Evolutionary conservation across 2,797 vertebrate species (phyloP), one percentile per base, ranked within the genome.

Genomic region (Chromis chromis): DNA sequence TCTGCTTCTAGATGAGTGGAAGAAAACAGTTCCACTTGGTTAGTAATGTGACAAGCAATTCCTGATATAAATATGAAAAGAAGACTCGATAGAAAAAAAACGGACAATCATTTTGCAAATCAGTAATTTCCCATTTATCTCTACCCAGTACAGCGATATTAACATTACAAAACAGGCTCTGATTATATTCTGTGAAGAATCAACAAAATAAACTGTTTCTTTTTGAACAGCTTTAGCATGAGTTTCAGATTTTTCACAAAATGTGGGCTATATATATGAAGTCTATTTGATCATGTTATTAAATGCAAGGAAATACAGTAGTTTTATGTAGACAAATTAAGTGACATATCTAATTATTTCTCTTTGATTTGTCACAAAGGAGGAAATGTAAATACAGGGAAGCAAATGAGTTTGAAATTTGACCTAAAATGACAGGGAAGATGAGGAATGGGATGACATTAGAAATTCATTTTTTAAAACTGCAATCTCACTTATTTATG

Each of bases 21-120:
- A 54, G 49, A 31, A 81, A 84, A 64, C 42, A 59, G 56, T 76
- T 84, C 50, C 79, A 77, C 59, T 82, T 83, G 79, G 68, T 83
- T 82, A 44, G 42, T n/a, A 54, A 74, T 44, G 65, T 74, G 75
- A 84, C 16, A 21, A 72, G 65, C 33, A 54, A 55, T 66, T 89
- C 42, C 73, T 57, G 61, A 75, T 63, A 69, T 28, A 78, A 82
- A 78, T 61, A 63, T 14, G 22, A 78, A 85, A 61, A 49, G 39
- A 11, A 67, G 33, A 78, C 54, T 50, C 21, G 21, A 61, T 21
- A 40, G 22, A 39, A 21, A 59, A 61, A 67, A 36, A 28, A 39
- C 24, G 21, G 48, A 7, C 11, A 70, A 74, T 79, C 59, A 74
- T 36, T 63, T 70, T 46, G 42, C 52, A 78, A 67, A 74, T 87